Base-by-base conservation (phyloP, 2,888 invertebrate species). In the Diogma glabrata region DNA sequence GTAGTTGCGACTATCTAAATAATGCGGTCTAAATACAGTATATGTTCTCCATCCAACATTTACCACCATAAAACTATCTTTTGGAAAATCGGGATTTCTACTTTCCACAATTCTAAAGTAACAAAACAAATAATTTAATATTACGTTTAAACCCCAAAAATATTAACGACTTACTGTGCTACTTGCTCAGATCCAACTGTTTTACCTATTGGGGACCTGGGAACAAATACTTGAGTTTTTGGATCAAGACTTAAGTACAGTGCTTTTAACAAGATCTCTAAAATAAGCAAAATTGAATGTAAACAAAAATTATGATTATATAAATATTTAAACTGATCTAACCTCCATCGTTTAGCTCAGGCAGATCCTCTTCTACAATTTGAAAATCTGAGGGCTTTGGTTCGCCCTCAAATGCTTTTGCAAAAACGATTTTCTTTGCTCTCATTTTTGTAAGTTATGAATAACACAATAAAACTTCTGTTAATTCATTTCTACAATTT, bases 111-210 rank as follows among this genome's bases (percentile, higher is more conserved):
- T 78, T 63, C 76, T 79, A 12, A 79, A 82, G 36, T n/a, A n/a
- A n/a, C n/a, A n/a, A n/a, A n/a, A n/a, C n/a, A n/a, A n/a, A n/a
- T n/a, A n/a, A n/a, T n/a, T n/a, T n/a, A n/a, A n/a, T n/a, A n/a
- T 28, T 28, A 10, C n/a, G 1, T 12, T 12, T 3, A 10, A n/a
- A 12, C 3, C 28, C 10, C 10, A 2, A 12, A n/a, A n/a, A 12
- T 28, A 23, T 22, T 45, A 19, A 43, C 20, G 47, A 59, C 72
- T 63, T 70, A 82, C 82, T 76, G 79, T 10, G 80, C 83, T 36
- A 85, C 76, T 71, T 84, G 84, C n/a, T n/a, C n/a, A n/a, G n/a
- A n/a, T n/a, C n/a, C n/a, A n/a, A 85, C 82, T 33, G 78, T 77
- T n/a, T 70, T 70, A 3, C 81, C 82, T 50, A 74, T 59, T 60